phyloP scores from a whole-genome alignment of 2,797 vertebrate genomes.

The Crenuchus spilurus region DNA sequence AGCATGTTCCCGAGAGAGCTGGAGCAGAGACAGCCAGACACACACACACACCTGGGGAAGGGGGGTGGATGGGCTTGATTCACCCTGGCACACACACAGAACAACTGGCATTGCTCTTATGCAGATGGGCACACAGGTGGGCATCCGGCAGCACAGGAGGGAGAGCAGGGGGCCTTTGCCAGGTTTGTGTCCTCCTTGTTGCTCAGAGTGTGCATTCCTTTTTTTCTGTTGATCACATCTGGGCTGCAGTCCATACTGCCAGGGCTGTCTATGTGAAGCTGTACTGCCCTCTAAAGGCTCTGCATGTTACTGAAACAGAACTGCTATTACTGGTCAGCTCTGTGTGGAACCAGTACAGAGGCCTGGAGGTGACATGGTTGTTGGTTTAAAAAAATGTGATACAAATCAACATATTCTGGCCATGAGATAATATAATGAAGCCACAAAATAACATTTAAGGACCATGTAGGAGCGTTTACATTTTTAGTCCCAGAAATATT shows the following conservation, averaged over 20 bases:
- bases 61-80: constrained; percentile 65
- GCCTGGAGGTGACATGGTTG: background rate
- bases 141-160: constrained; percentile 57
- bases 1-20: constrained; percentile 3
- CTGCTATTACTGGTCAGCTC: constrained; percentile 3
- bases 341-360: background rate
- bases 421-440: too few species aligned
- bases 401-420: background rate
- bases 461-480: too few species aligned
- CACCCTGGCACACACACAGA: constrained; percentile 76
- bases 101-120: constrained; percentile 76
- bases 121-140: constrained; percentile 85
- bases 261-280: constrained; percentile 63
- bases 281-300: constrained; percentile 76
- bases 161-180: constrained; percentile 63
- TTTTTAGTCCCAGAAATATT: too few species aligned
- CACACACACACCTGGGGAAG: constrained; percentile 44
- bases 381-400: background rate
- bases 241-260: constrained; percentile 64
- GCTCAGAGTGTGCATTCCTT: constrained; percentile 57
- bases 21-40: constrained; percentile 36
- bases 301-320: constrained; percentile 46
- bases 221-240: constrained; percentile 70
- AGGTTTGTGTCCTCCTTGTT: constrained; percentile 73
- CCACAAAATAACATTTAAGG: too few species aligned